Evolutionary conservation across 2,888 invertebrate genomes (phyloP), one percentile per base, ranked within the genome.

Genomic region (Eupithecia inturbata): DNA sequence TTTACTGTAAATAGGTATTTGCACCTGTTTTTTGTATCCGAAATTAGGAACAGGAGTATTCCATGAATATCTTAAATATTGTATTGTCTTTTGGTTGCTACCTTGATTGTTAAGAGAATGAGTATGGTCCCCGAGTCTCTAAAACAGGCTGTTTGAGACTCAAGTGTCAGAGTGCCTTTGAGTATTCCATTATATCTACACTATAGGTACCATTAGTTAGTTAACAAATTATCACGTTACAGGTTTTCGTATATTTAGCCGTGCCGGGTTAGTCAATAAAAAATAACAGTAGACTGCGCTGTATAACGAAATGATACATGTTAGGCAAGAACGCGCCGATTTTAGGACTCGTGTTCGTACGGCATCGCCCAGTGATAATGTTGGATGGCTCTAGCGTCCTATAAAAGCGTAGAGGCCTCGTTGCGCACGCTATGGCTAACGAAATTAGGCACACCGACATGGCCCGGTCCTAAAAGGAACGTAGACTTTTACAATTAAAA

Each of bases 381-480:
- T 57, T 22, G 57, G 14, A 57, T 57, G 57, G 22, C n/a, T 26
- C 26, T 5, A 26, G 26, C 12, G 14, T 53, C n/a, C 3, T 26
- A 26, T 22, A 57, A 57, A 57, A 57, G 14, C 26, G 57, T 26
- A 10, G 53, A 53, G 26, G 57, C 57, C 22, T 14, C 57, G 57
- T 57, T 57, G 57, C 57, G 22, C 57, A 57, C 26, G 57, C 57
- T 57, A 14, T 57, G 57, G 57, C 26, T 57, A 26, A 26, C 57
- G 26, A 57, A 57, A 26, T 57, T 57, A 57, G 57, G 57, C 57
- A 26, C 57, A 14, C 57, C 26, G 57, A 57, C 22, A 57, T 14
- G 4, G 57, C 0, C 26, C 12, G 57, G 57, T 22, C 53, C 53
- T 53, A 12, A 53, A 53, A 53, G 22, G 22, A 22, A 53, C 53